Evolutionary conservation across 2,888 invertebrate species (phyloP).

Genomic region (Mamestra brassicae): DNA sequence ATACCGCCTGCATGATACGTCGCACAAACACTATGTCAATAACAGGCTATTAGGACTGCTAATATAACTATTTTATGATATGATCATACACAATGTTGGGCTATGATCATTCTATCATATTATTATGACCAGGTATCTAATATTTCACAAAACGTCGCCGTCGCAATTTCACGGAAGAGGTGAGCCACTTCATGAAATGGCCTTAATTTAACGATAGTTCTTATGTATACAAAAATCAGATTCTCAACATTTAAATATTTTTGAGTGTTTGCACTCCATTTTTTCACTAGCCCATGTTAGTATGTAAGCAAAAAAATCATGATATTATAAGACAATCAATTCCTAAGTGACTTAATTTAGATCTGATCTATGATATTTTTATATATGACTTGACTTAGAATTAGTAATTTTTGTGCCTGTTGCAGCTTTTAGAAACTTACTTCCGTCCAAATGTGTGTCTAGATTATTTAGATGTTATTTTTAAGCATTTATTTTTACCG

Average conservation of each 20-base stretch:
- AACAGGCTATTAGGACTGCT: neutral
- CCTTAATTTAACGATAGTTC: neutral
- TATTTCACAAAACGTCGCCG: neutral
- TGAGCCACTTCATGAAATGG: neutral
- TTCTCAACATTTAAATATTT: neutral
- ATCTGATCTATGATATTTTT: conserved; percentile 47
- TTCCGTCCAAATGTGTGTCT: conserved; percentile 55
- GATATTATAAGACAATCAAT: conserved; percentile 18
- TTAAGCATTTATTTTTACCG: conserved; percentile 39
- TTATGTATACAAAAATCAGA: neutral
- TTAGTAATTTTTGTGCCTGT: conserved; percentile 30
- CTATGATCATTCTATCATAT: neutral
- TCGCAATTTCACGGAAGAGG: neutral
- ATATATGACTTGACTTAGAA: conserved; percentile 14
- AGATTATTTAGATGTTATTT: conserved; percentile 31
- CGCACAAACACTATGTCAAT: neutral
- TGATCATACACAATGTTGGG: neutral
- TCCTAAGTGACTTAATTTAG: conserved; percentile 28
- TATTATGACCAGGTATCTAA: neutral
- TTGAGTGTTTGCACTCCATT: neutral
- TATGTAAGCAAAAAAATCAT: conserved; percentile 9
- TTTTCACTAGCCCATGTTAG: neutral
- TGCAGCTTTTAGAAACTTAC: conserved; percentile 29
- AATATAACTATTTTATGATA: neutral
- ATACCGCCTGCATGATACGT: neutral